Base-by-base conservation (phyloP, 1,140 invertebrate genomes). In the Tyrophagus putrescentiae region DNA sequence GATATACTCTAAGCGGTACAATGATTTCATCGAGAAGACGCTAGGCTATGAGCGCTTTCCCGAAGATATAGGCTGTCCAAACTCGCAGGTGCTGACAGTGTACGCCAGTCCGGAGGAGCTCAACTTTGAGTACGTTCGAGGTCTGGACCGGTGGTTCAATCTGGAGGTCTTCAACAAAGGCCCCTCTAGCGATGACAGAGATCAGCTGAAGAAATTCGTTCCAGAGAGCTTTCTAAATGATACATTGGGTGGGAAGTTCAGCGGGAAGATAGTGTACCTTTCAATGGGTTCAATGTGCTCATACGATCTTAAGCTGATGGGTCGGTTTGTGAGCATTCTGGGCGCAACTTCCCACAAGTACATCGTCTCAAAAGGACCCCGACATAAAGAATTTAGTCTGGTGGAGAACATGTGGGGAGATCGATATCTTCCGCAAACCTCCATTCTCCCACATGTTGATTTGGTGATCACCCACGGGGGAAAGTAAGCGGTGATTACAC, bases 351-450 rank as follows among this genome's bases (percentile, higher is more conserved):
- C 4, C 18, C 56, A 62, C 31, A 50, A 45, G 27, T 62, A 56
- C 41, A 62, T 62, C 58, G 53, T 62, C 1, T 57, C 60, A 2
- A 62, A 62, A 60, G 60, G 60, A 13, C 11, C 41, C 7, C 50
- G 25, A 18, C n/a, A 28, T 44, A 29, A 62, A 13, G 23, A 63
- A n/a, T 53, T 25, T 21, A 6, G 4, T 21, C 33, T 63, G 33
- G 16, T 48, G 3, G 42, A 63, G 6, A 63, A 63, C 21, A 64
- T 64, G 61, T 64, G 27, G 27, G 62, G 62, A 25, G 62, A 50
- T 28, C 21, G 31, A 25, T 62, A 44, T 52, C 27, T 63, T 6
- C 21, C 39, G 21, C 62, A 63, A 33, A 13, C 48, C 6, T 34
- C 29, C 7, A 54, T 54, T 27, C 13, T 48, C 7, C 45, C 45